Evolutionary conservation across 2,797 vertebrate genomes (phyloP).

Genomic region (Ptychadena robeensis): DNA sequence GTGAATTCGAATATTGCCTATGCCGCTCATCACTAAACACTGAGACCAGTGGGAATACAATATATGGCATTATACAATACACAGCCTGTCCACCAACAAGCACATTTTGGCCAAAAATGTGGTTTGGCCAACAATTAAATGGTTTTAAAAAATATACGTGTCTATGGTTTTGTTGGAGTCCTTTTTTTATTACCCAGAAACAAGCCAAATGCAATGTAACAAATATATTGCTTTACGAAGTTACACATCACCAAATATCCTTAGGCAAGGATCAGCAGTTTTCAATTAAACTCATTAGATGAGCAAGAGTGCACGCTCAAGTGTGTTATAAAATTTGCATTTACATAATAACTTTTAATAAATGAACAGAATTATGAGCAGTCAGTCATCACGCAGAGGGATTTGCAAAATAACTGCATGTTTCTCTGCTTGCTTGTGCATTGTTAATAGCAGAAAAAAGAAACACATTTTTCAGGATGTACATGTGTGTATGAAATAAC

Average conservation of each 20-base stretch:
- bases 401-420: neutral
- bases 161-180: conserved; percentile 6
- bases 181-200: conserved; percentile 23
- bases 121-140: too few species aligned
- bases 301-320: conserved; percentile 49
- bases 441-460: neutral
- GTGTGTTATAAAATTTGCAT: conserved; percentile 51
- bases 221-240: conserved; percentile 52
- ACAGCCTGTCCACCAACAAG: too few species aligned
- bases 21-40: too few species aligned
- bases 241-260: conserved; percentile 45
- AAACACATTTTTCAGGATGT: neutral
- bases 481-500: neutral
- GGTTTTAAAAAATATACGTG: conserved; percentile 52
- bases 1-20: too few species aligned
- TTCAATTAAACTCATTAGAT: conserved; percentile 59
- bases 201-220: conserved; percentile 44
- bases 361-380: conserved; percentile 36
- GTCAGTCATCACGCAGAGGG: conserved; percentile 26
- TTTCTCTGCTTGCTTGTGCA: neutral
- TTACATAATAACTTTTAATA: conserved; percentile 53
- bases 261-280: conserved; percentile 58
- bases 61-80: too few species aligned
- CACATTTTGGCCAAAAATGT: too few species aligned
- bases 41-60: too few species aligned